Conservation (phyloP, 1,140 invertebrate species). For the Drosophila sp. region DNA sequence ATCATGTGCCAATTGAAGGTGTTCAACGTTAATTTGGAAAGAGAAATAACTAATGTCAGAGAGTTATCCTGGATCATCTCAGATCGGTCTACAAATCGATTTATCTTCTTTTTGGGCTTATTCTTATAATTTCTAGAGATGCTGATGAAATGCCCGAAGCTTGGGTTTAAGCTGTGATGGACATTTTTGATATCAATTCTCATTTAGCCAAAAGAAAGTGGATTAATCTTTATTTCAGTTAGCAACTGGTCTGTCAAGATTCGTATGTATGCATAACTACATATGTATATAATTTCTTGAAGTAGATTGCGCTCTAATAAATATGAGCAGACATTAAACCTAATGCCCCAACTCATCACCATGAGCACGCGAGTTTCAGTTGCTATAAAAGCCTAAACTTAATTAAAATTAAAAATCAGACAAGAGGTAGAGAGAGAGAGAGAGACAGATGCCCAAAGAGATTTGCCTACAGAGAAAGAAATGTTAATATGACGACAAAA, state of each 20-base stretch:
- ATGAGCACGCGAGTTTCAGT: slow-evolving; percentile 71
- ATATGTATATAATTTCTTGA: slow-evolving; percentile 27
- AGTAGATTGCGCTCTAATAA: slow-evolving; percentile 75
- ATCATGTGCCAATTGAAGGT: too few relatives aligned
- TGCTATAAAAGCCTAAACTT: slow-evolving; percentile 65
- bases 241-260: slow-evolving; percentile 6
- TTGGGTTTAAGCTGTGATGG: slow-evolving; percentile 1
- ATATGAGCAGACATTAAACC: slow-evolving; percentile 76
- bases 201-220: slow-evolving; percentile 8
- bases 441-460: slow-evolving; percentile 18
- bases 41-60: too few relatives aligned
- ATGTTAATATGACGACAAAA: slow-evolving; percentile 29
- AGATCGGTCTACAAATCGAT: too few relatives aligned
- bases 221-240: slow-evolving; percentile 13
- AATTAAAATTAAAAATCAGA: slow-evolving; percentile 47
- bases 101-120: too few relatives aligned
- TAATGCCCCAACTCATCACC: slow-evolving; percentile 78
- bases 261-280: neutral
- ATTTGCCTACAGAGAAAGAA: slow-evolving; percentile 27
- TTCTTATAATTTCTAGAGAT: neutral
- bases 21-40: too few relatives aligned
- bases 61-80: too few relatives aligned
- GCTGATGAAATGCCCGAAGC: neutral
- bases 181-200: slow-evolving; percentile 10
- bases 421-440: neutral